Evolutionary conservation across 2,888 invertebrate species (phyloP), one percentile per base, ranked within the genome.

Genomic region (Schizaphis graminum): DNA sequence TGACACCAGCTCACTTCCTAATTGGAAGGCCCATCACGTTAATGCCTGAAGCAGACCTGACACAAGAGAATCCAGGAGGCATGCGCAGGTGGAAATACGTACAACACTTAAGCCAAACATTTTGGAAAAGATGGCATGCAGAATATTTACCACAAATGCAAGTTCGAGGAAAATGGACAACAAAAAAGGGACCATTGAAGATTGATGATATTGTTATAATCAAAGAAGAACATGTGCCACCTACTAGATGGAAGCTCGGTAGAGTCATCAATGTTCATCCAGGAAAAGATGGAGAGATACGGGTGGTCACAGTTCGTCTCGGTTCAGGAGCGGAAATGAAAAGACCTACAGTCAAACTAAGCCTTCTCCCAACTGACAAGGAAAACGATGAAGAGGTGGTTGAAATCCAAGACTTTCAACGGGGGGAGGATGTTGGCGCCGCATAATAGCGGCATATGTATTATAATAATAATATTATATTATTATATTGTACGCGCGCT

Each of bases 241-340:
- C 95, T n/a, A 87, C 92, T 3, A 91, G 95, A 67, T 96, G 95
- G 95, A 94, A 94, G 24, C 90, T 95, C 8, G 95, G 95, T 1
- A 88, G 95, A 93, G 94, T 95, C 21, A 91, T 88, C 24, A 57
- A 95, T 49, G 28, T 95, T 13, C 95, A 95, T 93, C 95, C 95
- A 24, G 95, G 95, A 85, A 24, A 91, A 3, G 95, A 95, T 94
- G 95, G 95, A 53, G 91, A 95, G 1, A 95, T 95, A 13, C 94
- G 95, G 86, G 95, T 95, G 5, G 95, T 95, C 24, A 95, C 95
- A 13, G 92, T 95, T 16, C 94, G 95, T 92, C 95, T 95, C 10
- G 87, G 28, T n/a, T n/a, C 87, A n/a, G 21, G 53, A 7, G 21
- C n/a, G 5, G 35, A 88, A 88, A 53, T 88, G 11, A 88, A 53